Evolutionary conservation across 1,140 invertebrate species (phyloP), one percentile per base, ranked within the genome.

Genomic region (Ceratina australensis): DNA sequence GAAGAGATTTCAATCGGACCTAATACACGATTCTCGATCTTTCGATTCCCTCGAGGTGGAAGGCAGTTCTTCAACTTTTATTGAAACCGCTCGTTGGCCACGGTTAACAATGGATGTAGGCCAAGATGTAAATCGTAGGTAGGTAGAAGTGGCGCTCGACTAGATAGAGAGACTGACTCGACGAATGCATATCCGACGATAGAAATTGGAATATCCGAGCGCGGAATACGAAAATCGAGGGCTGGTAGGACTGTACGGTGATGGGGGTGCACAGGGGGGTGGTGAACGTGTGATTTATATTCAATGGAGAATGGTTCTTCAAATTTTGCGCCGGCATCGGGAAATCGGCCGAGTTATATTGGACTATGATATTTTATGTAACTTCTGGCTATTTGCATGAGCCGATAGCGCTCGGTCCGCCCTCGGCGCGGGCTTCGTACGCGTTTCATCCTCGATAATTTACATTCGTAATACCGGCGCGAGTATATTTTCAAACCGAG

Each of bases 241-340:
- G 52, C n/a, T 54, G 52, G 33, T 8, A 42, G 33, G 2, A 42
- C 33, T 5, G 33, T 16, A 3, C 2, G 15, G n/a, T n/a, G n/a
- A n/a, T n/a, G n/a, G n/a, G n/a, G n/a, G n/a, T n/a, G n/a, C n/a
- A n/a, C n/a, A n/a, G n/a, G n/a, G 22, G 18, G 8, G 2, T 24
- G 54, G 42, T 33, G 22, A 61, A 69, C 65, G 57, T 22, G 67
- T 71, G 74, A 77, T 77, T 77, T 77, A 71, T 71, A 77, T 77
- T 77, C 74, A 77, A 77, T 69, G 66, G 74, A 77, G 74, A 24
- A 77, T 47, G 67, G 67, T 69, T 61, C 74, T 77, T 77, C 66
- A 77, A 77, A 77, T 71, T 77, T 77, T 77, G 33, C 28, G 28
- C 49, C 57, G 74, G 49, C 49, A 52, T 12, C 16, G 57, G 26